phyloP scores from a whole-genome alignment of 1,140 invertebrate species.

The Drosophila pallidifrons region DNA sequence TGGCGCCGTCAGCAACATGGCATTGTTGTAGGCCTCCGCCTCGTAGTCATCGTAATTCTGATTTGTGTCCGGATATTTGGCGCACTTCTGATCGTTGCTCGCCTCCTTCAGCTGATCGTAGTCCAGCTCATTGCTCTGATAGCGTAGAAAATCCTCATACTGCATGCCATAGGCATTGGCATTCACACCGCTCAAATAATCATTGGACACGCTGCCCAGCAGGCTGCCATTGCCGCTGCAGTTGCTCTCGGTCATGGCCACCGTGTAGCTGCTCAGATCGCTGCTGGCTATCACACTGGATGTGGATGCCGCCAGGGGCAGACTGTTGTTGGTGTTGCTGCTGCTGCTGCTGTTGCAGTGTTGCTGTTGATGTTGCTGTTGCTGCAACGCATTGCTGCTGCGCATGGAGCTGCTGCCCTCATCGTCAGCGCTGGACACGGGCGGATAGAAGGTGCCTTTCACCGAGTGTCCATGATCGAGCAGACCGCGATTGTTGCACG shows the following conservation, averaged over 20 bases:
- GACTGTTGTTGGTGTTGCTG: constrained; percentile 49
- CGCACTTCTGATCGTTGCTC: constrained; percentile 86
- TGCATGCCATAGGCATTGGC: constrained; percentile 71
- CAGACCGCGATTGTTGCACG: constrained; percentile 92
- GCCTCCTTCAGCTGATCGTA: constrained; percentile 62
- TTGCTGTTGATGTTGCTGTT: constrained; percentile 49
- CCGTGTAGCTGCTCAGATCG: constrained; percentile 61
- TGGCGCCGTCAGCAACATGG: constrained; percentile 73
- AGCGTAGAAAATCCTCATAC: constrained; percentile 79
- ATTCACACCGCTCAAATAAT: constrained; percentile 56
- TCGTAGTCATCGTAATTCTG: constrained; percentile 86
- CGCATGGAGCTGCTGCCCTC: constrained; percentile 42
- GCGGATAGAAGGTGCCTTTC: constrained; percentile 94
- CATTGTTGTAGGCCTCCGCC: constrained; percentile 87
- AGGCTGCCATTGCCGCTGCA: constrained; percentile 51
- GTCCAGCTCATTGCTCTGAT: constrained; percentile 66
- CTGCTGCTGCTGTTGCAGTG: constrained; percentile 59
- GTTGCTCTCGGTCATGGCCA: constrained; percentile 57
- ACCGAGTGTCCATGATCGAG: constrained; percentile 91
- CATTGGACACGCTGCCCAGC: constrained; percentile 51
- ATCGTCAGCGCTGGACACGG: constrained; percentile 85
- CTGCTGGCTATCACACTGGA: constrained; percentile 37
- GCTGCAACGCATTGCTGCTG: constrained; percentile 30
- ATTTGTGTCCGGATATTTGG: constrained; percentile 87
- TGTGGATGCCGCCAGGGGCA: constrained; percentile 52